Evolutionary conservation across 2,113 vertebrate species (phyloP).

Genomic region (Cyphomyrus plagiostoma): DNA sequence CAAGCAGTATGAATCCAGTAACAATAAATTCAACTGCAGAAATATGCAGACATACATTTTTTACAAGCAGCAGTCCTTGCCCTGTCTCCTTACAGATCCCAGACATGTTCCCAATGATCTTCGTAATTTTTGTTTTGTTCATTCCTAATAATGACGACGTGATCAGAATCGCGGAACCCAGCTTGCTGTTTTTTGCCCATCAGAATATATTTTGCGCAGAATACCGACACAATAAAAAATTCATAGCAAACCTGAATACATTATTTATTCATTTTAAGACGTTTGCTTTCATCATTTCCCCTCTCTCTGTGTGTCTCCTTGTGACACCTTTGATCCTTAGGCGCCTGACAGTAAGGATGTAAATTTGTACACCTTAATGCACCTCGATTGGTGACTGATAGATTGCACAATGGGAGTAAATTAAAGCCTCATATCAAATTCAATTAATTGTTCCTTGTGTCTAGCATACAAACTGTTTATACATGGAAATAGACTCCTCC

Average conservation of each 20-base stretch:
- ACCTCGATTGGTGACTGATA: conserved; percentile 28
- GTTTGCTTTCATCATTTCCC: conserved; percentile 25
- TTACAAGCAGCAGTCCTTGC: background rate
- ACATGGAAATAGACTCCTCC: conserved; percentile 15
- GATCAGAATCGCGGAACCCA: conserved; percentile 12
- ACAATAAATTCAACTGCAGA: background rate
- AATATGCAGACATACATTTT: background rate
- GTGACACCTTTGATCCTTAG: conserved; percentile 34
- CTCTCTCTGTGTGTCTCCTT: conserved; percentile 4
- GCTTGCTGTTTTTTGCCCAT: conserved; percentile 32
- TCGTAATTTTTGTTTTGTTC: conserved; percentile 8
- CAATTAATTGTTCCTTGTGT: conserved; percentile 27
- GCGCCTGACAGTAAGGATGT: conserved; percentile 11
- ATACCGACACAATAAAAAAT: conserved; percentile 29
- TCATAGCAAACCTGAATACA: conserved; percentile 34
- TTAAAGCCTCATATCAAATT: conserved; percentile 30
- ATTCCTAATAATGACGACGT: background rate
- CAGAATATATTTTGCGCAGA: conserved; percentile 33
- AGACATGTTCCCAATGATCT: background rate
- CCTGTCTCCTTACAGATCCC: background rate
- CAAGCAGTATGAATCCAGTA: background rate
- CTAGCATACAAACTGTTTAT: conserved; percentile 22
- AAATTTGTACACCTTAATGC: conserved; percentile 35
- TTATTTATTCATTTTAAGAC: conserved; percentile 36
- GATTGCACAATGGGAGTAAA: conserved; percentile 26